Evolutionary conservation across 2,113 vertebrate species (phyloP).

Genomic region (Antechinus stuartii): DNA sequence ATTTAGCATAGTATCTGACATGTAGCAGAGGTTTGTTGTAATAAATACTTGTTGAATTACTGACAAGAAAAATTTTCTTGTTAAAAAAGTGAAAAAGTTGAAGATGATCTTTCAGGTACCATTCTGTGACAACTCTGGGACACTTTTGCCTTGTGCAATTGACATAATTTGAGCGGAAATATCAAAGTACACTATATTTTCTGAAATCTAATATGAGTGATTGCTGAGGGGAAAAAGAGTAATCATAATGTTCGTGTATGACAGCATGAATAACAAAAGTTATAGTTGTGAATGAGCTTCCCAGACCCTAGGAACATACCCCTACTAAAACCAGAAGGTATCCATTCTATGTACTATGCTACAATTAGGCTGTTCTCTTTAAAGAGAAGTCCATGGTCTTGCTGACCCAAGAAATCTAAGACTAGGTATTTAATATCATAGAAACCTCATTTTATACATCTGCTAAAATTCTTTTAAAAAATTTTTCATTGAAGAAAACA

Average conservation of each 20-base stretch:
- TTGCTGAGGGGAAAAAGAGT: neutral
- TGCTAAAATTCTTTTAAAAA: neutral
- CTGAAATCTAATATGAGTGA: neutral
- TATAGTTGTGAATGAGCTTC: neutral
- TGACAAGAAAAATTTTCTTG: neutral
- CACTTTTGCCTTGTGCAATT: slow-evolving; percentile 19
- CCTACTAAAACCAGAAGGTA: slow-evolving; percentile 6
- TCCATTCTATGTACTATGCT: slow-evolving; percentile 34
- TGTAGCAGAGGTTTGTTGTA: neutral
- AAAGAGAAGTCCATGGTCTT: neutral
- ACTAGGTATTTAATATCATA: neutral
- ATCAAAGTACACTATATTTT: neutral
- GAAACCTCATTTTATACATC: neutral
- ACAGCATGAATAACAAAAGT: neutral
- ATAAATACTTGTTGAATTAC: neutral
- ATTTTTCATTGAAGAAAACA: slow-evolving; percentile 16
- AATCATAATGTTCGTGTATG: neutral
- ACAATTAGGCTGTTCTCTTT: neutral
- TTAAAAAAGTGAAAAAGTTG: neutral
- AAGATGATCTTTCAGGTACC: neutral
- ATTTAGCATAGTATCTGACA: neutral
- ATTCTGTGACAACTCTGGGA: neutral
- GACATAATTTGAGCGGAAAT: slow-evolving; percentile 51
- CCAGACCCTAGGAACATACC: neutral
- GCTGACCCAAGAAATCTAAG: neutral